Conservation (phyloP, 2,797 vertebrate species). For the Cottoperca gobio region DNA sequence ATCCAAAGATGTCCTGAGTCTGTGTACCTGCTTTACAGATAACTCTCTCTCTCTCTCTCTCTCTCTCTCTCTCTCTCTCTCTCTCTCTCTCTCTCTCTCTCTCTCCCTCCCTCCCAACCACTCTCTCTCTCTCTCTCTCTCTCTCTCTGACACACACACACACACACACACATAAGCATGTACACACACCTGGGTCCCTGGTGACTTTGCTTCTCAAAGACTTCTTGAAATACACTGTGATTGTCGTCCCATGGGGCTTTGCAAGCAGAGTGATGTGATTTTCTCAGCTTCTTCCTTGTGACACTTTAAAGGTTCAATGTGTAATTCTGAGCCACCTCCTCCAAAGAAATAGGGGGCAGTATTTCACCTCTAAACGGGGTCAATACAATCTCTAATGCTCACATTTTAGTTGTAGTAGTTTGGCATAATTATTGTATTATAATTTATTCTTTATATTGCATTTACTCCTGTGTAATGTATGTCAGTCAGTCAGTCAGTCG, state of each 20-base stretch:
- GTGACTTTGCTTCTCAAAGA: constrained; percentile 65
- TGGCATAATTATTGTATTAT: no score
- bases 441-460: no score
- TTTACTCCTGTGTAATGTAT: no score
- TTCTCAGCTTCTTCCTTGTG: constrained; percentile 53
- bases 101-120: neutral
- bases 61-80: neutral
- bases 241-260: constrained; percentile 66
- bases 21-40: constrained; percentile 35
- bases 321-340: no score
- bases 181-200: constrained; percentile 48
- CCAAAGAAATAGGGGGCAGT: no score
- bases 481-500: no score
- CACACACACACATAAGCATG: constrained; percentile 13
- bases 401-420: no score
- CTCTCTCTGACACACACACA: constrained; percentile 10
- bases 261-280: constrained; percentile 69
- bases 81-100: neutral
- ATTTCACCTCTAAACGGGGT: no score
- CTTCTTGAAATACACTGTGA: constrained; percentile 67
- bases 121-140: neutral
- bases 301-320: no score
- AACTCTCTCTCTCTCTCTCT: neutral
- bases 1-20: constrained; percentile 20
- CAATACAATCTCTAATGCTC: no score